These are phyloP conservation scores for Epirrhoe tristata DNA, from an alignment of 2,888 invertebrate genomes.

Conservation along the genomic window DNA sequence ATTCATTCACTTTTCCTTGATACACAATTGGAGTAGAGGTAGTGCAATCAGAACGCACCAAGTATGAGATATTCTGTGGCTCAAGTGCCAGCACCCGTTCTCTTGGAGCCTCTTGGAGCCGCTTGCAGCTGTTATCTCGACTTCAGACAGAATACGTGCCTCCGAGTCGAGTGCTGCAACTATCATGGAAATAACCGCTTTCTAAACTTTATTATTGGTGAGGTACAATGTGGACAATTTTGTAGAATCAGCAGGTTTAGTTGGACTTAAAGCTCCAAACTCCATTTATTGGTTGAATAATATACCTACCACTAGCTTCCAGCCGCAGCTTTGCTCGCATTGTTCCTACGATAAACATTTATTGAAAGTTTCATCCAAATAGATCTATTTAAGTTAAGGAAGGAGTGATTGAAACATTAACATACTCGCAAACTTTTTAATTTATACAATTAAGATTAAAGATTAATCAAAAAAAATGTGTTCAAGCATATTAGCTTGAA, in stretches of 20 bases:
- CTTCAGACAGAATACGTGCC: constrained; percentile 56
- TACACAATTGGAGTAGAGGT: constrained; percentile 12
- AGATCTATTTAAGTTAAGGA: too few relatives aligned
- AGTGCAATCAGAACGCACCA: constrained; percentile 47
- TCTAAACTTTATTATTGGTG: constrained; percentile 41
- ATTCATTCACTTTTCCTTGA: too few relatives aligned
- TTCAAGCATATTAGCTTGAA: too few relatives aligned
- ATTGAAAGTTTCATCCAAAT: too few relatives aligned
- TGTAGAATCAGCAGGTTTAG: constrained; percentile 4
- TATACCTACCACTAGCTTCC: not conserved
- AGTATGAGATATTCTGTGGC: constrained; percentile 29
- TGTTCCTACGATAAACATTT: too few relatives aligned
- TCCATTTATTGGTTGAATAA: not conserved
- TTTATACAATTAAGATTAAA: too few relatives aligned
- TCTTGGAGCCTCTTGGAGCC: constrained; percentile 51
- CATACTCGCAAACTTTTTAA: too few relatives aligned
- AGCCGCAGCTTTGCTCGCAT: too few relatives aligned
- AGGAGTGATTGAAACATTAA: too few relatives aligned
- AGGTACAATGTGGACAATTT: constrained; percentile 20
- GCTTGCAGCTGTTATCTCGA: constrained; percentile 60
- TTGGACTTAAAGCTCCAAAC: not conserved
- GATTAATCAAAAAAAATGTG: too few relatives aligned
- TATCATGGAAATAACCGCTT: constrained; percentile 43
- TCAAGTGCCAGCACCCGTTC: constrained; percentile 43
- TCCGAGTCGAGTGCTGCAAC: constrained; percentile 45